Conservation (phyloP, 2,888 invertebrate genomes). For the Elegia similella region DNA sequence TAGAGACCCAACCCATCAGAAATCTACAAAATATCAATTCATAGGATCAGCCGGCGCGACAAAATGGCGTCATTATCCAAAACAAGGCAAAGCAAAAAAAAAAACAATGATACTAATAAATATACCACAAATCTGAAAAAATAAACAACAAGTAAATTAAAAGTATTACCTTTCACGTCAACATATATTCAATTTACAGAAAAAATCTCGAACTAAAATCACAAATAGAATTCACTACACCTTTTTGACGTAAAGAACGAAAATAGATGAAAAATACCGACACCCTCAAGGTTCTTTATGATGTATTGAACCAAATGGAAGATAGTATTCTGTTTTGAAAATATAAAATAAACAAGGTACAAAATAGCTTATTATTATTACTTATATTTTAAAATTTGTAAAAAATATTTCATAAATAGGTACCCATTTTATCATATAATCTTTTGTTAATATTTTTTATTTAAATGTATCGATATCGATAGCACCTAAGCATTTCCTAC, state of each 20-base stretch:
- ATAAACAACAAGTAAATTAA: slow-evolving; percentile 19
- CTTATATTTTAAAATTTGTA: not conserved
- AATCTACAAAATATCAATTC: slow-evolving; percentile 61
- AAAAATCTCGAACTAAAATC: slow-evolving; percentile 53
- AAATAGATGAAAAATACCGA: slow-evolving; percentile 40
- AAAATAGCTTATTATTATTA: not conserved
- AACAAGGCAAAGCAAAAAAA: slow-evolving; percentile 62
- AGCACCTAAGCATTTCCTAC: no score
- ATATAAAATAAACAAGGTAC: no score
- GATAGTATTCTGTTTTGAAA: no score
- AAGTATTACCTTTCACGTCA: slow-evolving; percentile 48
- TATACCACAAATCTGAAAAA: not conserved
- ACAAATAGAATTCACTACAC: slow-evolving; percentile 63
- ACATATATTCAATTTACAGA: slow-evolving; percentile 52
- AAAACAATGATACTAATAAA: slow-evolving; percentile 24
- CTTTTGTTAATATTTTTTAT: not conserved
- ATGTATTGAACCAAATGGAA: not conserved
- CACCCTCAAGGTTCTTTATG: not conserved
- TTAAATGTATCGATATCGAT: not conserved
- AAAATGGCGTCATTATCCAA: slow-evolving; percentile 79
- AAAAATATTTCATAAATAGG: not conserved
- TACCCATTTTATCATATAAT: not conserved
- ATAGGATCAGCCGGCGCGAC: slow-evolving; percentile 78
- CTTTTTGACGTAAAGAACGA: slow-evolving; percentile 72
- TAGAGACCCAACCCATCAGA: slow-evolving; percentile 45